Evolutionary conservation across 2,888 invertebrate genomes (phyloP), one percentile per base, ranked within the genome.

Genomic region (Drosophila algonquin): DNA sequence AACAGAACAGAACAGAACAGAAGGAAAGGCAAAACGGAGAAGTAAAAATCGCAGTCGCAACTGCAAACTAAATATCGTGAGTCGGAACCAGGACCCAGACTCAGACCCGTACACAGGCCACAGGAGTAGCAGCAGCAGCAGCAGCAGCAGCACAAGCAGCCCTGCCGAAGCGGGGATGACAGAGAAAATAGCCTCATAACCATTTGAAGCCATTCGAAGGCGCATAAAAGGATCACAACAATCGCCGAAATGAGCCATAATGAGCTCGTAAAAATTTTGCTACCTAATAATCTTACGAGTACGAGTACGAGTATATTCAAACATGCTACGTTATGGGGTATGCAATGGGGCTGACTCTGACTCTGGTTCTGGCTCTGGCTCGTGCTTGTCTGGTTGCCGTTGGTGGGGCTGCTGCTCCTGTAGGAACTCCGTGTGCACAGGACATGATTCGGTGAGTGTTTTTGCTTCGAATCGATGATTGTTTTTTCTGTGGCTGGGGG

Each of bases 151-250:
- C 80, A 78, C 76, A 71, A 71, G 40, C n/a, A 40, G 40, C 67
- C 54, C 44, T 12, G 18, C 32, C 24, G 30, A 57, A 21, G 60
- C 61, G 59, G 74, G 70, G 61, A 76, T 71, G 75, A 75, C 76
- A 71, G 62, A 75, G 76, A 82, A 78, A 90, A 90, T 90, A 88
- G 90, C 90, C 90, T 91, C 91, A 90, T 91, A 90, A 90, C 91
- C 91, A 91, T 90, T 90, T 81, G 84, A 89, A 91, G 91, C 89
- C 91, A 90, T 90, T 90, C 91, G 91, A 90, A 90, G 89, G 91
- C 90, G 90, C 92, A 92, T 91, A 92, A 92, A 92, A 92, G 92
- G 92, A 92, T 92, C 92, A 91, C 92, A 92, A 92, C 92, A 92
- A 92, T 92, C 91, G 92, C 90, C 91, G 91, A 92, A 92, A 92